Evolutionary conservation across 2,797 vertebrate genomes (phyloP), one percentile per base, ranked within the genome.

Genomic region (Scolopax bukidnonensis): DNA sequence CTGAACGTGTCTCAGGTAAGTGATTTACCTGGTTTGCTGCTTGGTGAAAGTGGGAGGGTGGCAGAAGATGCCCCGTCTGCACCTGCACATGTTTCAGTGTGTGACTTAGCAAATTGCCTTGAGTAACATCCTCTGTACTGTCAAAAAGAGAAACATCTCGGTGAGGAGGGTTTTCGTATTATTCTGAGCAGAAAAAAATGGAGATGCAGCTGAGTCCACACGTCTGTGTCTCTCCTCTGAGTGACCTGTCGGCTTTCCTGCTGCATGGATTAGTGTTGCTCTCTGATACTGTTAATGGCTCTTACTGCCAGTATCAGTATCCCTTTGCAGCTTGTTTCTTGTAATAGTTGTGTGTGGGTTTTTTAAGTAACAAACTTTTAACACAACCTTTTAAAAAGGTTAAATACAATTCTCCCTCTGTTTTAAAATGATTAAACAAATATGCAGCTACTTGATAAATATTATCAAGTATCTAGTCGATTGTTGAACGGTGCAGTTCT

Each of bases 1-100:
- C 98, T 99, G 69, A 99, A 99, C 64, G 97, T 98, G 38, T 99
- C 99, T 5, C 99, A 99, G 98, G 99, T 99, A 96, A 87, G 93
- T 18, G 15, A 33, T 7, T 12, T 3, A 4, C 24, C 41, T 5
- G 3, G 8, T 23, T 48, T 28, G 7, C 21, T 51, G 11, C 30
- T 54, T 38, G 17, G 20, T 10, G 78, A 21, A 7, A 0, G 4
- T 1, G 0, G 1, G 38, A 5, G 38, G 53, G 0, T 7, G 25
- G 21, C n/a, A 12, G 25, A 2, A 61, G 48, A 2, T 33, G 47
- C 47, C 21, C 28, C 0, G 0, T 27, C 15, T 30, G 73, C 57
- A 6, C 16, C 4, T 3, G 5, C n/a, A 12, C 8, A 36, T 23
- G 12, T 32, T 24, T 23, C 32, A 1, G 28, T 2, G 40, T 16